Percentiles rank a stretch among this genome's conserved stretches.
Conservation (phyloP, 2,797 vertebrate genomes). For the Pangasius mekongensis region DNA sequence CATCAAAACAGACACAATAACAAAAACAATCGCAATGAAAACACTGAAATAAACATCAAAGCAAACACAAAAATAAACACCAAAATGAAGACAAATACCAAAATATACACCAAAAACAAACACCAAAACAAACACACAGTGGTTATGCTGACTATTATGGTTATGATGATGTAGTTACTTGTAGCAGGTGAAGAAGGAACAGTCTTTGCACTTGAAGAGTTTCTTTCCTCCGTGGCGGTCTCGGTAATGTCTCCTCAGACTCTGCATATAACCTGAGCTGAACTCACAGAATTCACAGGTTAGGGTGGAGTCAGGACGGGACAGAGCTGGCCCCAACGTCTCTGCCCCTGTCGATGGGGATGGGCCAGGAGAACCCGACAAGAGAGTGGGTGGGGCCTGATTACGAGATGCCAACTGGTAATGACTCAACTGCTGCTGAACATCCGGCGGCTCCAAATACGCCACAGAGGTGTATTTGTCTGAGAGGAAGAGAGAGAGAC, state of each 20-base stretch:
- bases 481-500: slow-evolving; percentile 54
- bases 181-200: slow-evolving; percentile 96
- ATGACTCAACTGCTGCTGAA: slow-evolving; percentile 93
- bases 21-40: not conserved
- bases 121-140: not conserved
- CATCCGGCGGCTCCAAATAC: slow-evolving; percentile 91
- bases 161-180: slow-evolving; percentile 77
- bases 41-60: not conserved
- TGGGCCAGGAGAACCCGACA: slow-evolving; percentile 69
- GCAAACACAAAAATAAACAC: not conserved
- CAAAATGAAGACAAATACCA: not conserved
- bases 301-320: slow-evolving; percentile 80
- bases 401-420: slow-evolving; percentile 90
- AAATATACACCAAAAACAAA: not conserved
- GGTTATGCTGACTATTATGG: not conserved
- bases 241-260: slow-evolving; percentile 94
- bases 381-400: slow-evolving; percentile 72
- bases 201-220: slow-evolving; percentile 99
- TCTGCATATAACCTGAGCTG: slow-evolving; percentile 98
- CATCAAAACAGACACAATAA: not conserved
- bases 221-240: slow-evolving; percentile 98
- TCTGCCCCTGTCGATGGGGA: slow-evolving; percentile 64
- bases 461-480: slow-evolving; percentile 71
- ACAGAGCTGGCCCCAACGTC: not conserved
- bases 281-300: slow-evolving; percentile 99